phyloP scores from a whole-genome alignment of 2,888 invertebrate species.

The Drosophila emarginata region DNA sequence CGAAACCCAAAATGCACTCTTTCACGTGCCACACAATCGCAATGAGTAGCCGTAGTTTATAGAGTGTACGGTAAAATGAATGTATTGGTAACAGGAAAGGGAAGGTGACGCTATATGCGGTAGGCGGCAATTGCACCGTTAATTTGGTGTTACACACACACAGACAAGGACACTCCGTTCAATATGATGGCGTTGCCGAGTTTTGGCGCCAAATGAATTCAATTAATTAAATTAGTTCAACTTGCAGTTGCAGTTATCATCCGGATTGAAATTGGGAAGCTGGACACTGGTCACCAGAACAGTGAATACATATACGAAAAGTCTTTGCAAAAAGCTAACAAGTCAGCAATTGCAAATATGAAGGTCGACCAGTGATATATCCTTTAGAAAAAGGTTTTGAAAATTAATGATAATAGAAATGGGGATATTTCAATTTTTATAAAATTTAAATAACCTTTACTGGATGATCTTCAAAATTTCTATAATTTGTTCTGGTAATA shows the following conservation, averaged over 20 bases:
- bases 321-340: not conserved
- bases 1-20: conserved; percentile 64
- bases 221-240: conserved; percentile 75
- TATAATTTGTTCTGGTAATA: no score
- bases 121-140: conserved; percentile 61
- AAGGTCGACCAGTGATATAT: not conserved
- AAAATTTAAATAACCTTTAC: no score
- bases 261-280: not conserved
- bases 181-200: conserved; percentile 14
- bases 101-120: conserved; percentile 35
- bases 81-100: conserved; percentile 16
- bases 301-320: not conserved
- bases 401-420: no score
- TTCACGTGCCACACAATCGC: conserved; percentile 44
- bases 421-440: no score
- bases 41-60: conserved; percentile 12
- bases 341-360: not conserved
- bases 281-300: not conserved
- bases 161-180: conserved; percentile 7
- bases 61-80: not conserved
- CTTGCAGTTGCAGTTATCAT: conserved; percentile 50
- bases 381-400: not conserved
- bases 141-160: conserved; percentile 59
- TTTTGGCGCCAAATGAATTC: conserved; percentile 70
- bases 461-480: no score